phyloP scores from a whole-genome alignment of 35 echinoderm and acorn worm species.

The Anneissia japonica region DNA sequence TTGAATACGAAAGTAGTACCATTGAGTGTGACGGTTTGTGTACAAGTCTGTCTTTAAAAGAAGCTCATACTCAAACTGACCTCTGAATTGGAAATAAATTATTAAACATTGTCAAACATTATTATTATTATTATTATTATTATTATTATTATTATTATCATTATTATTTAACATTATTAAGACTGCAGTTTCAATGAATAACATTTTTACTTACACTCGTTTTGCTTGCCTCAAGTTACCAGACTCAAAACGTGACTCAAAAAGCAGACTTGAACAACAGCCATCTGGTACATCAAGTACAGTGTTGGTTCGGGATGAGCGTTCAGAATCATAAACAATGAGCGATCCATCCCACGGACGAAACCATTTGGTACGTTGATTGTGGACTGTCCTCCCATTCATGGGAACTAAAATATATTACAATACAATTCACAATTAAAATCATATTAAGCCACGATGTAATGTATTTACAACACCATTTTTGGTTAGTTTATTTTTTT shows the following conservation, averaged over 20 bases:
- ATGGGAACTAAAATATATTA: conserved; percentile 59
- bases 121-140: neutral
- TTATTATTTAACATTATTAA: neutral
- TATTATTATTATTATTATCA: neutral
- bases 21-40: conserved; percentile 90
- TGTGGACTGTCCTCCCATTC: conserved; percentile 75
- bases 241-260: conserved; percentile 89
- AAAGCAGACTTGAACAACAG: conserved; percentile 65
- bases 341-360: conserved; percentile 69
- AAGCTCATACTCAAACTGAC: conserved; percentile 99
- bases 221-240: conserved; percentile 84
- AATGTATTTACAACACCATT: too few species aligned
- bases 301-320: conserved; percentile 68
- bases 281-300: conserved; percentile 80
- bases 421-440: conserved; percentile 5
- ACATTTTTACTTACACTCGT: conserved; percentile 67
- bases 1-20: conserved; percentile 96
- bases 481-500: too few species aligned
- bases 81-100: conserved; percentile 43
- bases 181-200: neutral
- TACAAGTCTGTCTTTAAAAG: conserved; percentile 96
- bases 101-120: neutral
- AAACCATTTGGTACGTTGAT: conserved; percentile 77
- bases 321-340: conserved; percentile 85
- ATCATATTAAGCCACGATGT: too few species aligned